These are phyloP conservation scores for Aegypius monachus DNA, from an alignment of 2,113 vertebrate genomes.

Conservation along the genomic window DNA sequence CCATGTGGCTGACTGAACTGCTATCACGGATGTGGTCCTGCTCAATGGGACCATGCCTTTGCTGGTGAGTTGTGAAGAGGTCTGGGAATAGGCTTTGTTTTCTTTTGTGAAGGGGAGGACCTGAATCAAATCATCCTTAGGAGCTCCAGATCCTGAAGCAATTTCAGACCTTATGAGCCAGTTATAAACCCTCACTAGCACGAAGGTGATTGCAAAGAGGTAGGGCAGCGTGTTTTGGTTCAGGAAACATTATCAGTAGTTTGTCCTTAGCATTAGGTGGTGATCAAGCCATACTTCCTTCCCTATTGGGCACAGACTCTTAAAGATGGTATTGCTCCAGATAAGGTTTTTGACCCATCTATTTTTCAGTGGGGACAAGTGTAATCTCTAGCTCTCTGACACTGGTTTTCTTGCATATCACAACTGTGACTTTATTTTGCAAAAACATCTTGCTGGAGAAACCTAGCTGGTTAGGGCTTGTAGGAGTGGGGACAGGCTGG, in stretches of 20 bases:
- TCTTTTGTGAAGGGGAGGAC: neutral
- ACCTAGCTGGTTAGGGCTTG: neutral
- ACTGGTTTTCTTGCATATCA: neutral
- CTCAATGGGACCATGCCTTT: neutral
- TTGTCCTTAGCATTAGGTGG: neutral
- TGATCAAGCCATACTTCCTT: neutral
- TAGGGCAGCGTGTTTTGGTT: neutral
- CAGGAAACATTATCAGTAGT: neutral
- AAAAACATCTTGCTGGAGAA: neutral
- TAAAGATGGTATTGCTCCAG: neutral
- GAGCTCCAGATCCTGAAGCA: neutral
- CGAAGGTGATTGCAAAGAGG: neutral
- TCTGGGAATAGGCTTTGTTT: neutral
- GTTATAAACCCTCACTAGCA: neutral
- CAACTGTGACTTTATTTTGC: neutral
- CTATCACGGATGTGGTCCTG: neutral
- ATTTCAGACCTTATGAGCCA: neutral
- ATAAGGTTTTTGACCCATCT: neutral
- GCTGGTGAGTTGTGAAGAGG: neutral
- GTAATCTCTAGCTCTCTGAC: neutral
- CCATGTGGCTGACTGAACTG: rapidly evolving
- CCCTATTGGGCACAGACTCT: neutral
- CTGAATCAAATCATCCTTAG: neutral
- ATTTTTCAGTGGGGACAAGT: neutral
- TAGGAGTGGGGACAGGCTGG: neutral